A percentile compares a stretch with the other conserved stretches of the same genome.
phyloP scores from a whole-genome alignment of 1,140 invertebrate genomes.

The Cherax quadricarinatus region DNA sequence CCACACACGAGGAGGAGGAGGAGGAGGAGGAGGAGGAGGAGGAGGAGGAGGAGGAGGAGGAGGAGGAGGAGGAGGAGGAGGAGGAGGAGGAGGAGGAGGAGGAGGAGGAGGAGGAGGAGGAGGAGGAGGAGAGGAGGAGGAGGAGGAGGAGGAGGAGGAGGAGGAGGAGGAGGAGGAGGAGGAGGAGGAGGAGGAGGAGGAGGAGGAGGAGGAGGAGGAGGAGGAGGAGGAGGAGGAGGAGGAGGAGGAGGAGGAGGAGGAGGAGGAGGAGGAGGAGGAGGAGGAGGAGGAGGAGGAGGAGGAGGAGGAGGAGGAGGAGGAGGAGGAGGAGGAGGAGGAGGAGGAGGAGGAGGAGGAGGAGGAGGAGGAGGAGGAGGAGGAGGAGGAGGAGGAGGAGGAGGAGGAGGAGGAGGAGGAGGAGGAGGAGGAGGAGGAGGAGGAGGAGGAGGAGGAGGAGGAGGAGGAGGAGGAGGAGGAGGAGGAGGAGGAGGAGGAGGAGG shows the following conservation, averaged over 20 bases:
- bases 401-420: too few relatives aligned
- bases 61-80: constrained; percentile 11
- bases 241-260: background rate
- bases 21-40: constrained; percentile 24
- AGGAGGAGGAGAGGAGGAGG: background rate
- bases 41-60: constrained; percentile 22
- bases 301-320: background rate
- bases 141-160: constrained; percentile 11
- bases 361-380: constrained; percentile 10
- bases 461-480: too few relatives aligned
- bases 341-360: background rate
- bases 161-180: constrained; percentile 32
- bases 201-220: background rate
- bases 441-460: too few relatives aligned
- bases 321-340: background rate
- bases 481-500: too few relatives aligned
- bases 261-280: background rate
- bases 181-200: constrained; percentile 13
- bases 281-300: background rate
- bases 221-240: background rate
- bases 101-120: constrained; percentile 18
- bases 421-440: too few relatives aligned
- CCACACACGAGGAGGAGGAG: background rate
- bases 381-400: too few relatives aligned
- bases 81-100: constrained; percentile 8